These are phyloP conservation scores for Pagetopsis macropterus DNA, from an alignment of 2,797 vertebrate genomes.

Conservation along the genomic window DNA sequence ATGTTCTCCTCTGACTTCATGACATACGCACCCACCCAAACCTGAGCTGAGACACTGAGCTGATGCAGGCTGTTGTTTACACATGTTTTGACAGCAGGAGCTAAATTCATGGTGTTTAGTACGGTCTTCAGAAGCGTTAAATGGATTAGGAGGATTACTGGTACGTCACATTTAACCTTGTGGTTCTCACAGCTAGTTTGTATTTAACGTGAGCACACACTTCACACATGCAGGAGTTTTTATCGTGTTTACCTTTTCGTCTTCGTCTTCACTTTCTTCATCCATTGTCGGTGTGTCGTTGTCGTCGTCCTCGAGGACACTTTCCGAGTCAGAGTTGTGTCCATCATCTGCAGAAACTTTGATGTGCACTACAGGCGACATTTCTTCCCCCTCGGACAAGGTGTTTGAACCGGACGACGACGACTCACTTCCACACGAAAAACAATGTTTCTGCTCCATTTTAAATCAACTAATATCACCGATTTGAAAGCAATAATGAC, in stretches of 20 bases:
- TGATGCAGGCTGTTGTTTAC: neutral
- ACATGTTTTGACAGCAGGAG: conserved; percentile 27
- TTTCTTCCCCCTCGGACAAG: conserved; percentile 67
- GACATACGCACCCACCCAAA: conserved; percentile 1
- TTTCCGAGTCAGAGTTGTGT: conserved; percentile 31
- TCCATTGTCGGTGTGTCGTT: conserved; percentile 38
- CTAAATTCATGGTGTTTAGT: neutral
- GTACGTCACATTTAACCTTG: neutral
- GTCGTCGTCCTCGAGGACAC: conserved; percentile 30
- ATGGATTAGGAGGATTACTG: neutral
- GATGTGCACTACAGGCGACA: conserved; percentile 7
- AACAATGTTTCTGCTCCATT: conserved; percentile 54
- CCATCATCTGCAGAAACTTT: conserved; percentile 31
- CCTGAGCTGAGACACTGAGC: neutral
- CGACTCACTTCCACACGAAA: conserved; percentile 39
- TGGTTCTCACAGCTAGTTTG: neutral
- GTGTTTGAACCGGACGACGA: conserved; percentile 67
- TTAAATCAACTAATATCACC: neutral
- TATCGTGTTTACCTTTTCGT: conserved; percentile 78
- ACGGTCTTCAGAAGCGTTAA: too few relatives aligned
- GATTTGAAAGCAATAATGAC: neutral
- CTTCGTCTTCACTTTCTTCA: conserved; percentile 67
- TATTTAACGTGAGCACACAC: neutral
- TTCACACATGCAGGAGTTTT: neutral
- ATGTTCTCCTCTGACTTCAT: conserved; percentile 4